Base-by-base conservation (phyloP, 2,797 vertebrate species). In the Acropternis orthonyx region DNA sequence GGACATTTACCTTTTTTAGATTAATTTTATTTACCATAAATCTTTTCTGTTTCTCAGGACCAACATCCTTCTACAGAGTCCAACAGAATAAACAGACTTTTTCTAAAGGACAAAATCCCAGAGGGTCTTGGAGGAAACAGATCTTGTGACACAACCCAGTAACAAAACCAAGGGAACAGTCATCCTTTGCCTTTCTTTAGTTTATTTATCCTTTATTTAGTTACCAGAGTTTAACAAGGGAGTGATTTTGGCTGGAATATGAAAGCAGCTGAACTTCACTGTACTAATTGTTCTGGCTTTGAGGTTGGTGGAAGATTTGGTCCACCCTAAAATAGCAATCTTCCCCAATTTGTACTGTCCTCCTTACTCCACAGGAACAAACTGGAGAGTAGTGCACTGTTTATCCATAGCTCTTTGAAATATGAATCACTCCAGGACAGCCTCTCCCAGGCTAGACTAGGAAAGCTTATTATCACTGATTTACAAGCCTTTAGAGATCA, bases 401-500 rank as follows among this genome's bases (percentile, higher is more conserved):
- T 96, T 95, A 92, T 79, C 67, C 85, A 82, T 71, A 82, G 44
- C 69, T 73, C 93, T 97, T 96, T 96, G 94, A 97, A 96, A 95
- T 95, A 93, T 85, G 94, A 96, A 92, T 96, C 95, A 95, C 89
- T 82, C 44, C 76, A 94, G 89, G 74, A 81, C 80, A 87, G 92
- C 67, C 91, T 91, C 95, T 96, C 91, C 95, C 89, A 86, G 94
- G 44, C 95, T 94, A 95, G 92, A 88, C 89, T 85, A 87, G n/a
- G 49, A 92, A 95, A 92, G 83, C 93, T 94, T 95, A 95, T 97
- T 96, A 96, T 97, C 96, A 96, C 63, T 93, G 94, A 97, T 96
- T 96, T 96, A 96, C 95, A 96, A 95, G 96, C 88, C 95, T 97
- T 96, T 68, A 77, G 96, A 96, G 93, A 95, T 95, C 93, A 95